Base-by-base conservation (phyloP, 1,140 invertebrate species). In the Temnothorax curvispinosus region DNA sequence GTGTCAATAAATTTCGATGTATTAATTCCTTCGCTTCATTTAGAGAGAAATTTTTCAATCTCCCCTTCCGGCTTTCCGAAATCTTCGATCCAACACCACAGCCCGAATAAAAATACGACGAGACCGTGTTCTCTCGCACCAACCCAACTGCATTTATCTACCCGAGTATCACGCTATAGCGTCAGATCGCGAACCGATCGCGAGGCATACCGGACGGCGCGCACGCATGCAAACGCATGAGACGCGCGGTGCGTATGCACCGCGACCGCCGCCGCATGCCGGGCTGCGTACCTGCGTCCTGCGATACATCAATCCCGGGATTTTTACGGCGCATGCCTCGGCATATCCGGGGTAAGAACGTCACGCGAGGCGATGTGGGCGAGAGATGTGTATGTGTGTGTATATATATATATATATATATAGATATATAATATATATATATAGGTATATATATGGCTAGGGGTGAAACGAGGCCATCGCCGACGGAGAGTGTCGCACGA, bases 281-380 rank as follows among this genome's bases (percentile, higher is more conserved):
- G 41, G 65, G 71, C 67, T 15, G 91, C 91, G 92, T 95, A 95
- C 95, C 95, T 95, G 95, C 93, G 94, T 94, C 92, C 92, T 93
- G 93, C 91, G 94, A 95, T 95, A 95, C 95, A 95, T 95, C 94
- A 95, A 95, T 95, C 91, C 93, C 87, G 89, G 86, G 89, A 91
- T 93, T 92, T 93, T 93, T 93, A 94, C 90, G 92, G 94, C 95
- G 95, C 95, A 95, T 95, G 95, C 95, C 94, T 95, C 92, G 87
- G 90, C 93, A 91, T 92, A 90, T 93, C 90, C 92, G 91, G 90
- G 91, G 54, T 74, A 41, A 91, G 91, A 91, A 90, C 90, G 92
- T 89, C 50, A 82, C 88, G 58, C 77, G 78, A 74, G 47, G 75
- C 72, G 56, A 47, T 64, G 52, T 84, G n/a, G 69, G 69, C 50